These are phyloP conservation scores for Phoronis australis DNA, from an alignment of 2,888 invertebrate genomes.

Conservation along the genomic window DNA sequence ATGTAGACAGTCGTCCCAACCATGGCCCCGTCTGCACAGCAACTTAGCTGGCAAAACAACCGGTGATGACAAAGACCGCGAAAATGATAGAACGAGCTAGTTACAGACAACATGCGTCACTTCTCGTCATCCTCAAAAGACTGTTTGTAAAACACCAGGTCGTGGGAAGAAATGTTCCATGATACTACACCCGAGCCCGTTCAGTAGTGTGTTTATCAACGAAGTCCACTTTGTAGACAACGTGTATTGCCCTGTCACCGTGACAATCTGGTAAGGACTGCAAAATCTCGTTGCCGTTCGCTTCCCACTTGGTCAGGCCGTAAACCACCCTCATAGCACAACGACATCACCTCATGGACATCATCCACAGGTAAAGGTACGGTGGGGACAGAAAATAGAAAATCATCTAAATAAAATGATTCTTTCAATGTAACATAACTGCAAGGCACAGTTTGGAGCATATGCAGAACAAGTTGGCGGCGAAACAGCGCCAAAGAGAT, in stretches of 20 bases:
- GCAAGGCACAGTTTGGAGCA: too few relatives aligned
- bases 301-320: conserved; percentile 5
- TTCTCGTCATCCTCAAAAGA: too few relatives aligned
- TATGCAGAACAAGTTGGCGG: conserved; percentile 11
- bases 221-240: too few relatives aligned
- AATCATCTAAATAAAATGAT: conserved; percentile 16
- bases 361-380: conserved; percentile 1
- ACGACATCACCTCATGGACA: neutral
- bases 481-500: conserved; percentile 15
- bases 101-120: conserved; percentile 14
- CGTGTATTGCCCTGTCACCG: too few relatives aligned
- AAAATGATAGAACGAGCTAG: conserved; percentile 18
- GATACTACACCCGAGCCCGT: conserved; percentile 13
- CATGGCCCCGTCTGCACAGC: conserved; percentile 11
- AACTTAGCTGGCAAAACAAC: conserved; percentile 11
- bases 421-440: conserved; percentile 4
- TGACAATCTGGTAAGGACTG: neutral
- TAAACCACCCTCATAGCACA: conserved; percentile 6
- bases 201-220: neutral
- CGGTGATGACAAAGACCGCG: conserved; percentile 17
- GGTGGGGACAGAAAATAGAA: conserved; percentile 2
- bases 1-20: conserved; percentile 17
- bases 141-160: conserved; percentile 13
- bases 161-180: conserved; percentile 15
- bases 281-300: conserved; percentile 1